Percentiles rank a stretch among this genome's conserved stretches.
Evolutionary conservation across 2,888 invertebrate species (phyloP).

Genomic region (Barypeithes pellucidus): DNA sequence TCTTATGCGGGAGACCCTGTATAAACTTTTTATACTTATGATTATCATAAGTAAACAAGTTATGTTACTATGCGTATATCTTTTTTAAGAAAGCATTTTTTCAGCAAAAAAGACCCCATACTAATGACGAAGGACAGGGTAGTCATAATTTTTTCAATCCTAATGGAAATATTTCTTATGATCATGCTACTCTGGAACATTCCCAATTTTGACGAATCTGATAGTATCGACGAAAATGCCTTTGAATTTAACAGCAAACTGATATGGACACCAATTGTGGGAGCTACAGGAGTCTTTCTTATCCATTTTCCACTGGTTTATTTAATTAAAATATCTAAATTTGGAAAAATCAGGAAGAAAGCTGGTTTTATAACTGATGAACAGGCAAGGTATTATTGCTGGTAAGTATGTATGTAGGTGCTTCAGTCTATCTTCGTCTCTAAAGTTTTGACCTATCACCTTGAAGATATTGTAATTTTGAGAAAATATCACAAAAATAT

Average conservation of each 20-base stretch:
- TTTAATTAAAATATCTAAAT: slow-evolving; percentile 48
- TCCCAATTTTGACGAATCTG: slow-evolving; percentile 57
- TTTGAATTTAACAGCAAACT: slow-evolving; percentile 51
- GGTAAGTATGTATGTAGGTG: slow-evolving; percentile 8
- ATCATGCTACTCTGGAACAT: slow-evolving; percentile 56
- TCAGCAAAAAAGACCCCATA: slow-evolving; percentile 51
- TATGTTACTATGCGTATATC: no score
- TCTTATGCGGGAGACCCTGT: no score
- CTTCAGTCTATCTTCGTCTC: background rate
- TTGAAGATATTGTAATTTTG: no score
- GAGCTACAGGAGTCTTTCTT: slow-evolving; percentile 52
- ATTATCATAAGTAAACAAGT: no score
- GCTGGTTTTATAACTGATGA: background rate
- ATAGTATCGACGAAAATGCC: slow-evolving; percentile 55
- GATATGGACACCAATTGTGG: slow-evolving; percentile 53
- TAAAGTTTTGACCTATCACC: no score
- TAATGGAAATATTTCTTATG: slow-evolving; percentile 55
- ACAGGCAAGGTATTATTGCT: background rate
- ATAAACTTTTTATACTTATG: no score
- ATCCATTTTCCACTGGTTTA: slow-evolving; percentile 57
- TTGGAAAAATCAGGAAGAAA: slow-evolving; percentile 9
- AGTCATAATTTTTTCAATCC: slow-evolving; percentile 58
- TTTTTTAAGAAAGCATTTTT: background rate
- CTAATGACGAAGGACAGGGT: slow-evolving; percentile 56
- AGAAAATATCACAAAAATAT: no score